Evolutionary conservation across 2,113 vertebrate genomes (phyloP).

Genomic region (Myiozetetes cayanensis): DNA sequence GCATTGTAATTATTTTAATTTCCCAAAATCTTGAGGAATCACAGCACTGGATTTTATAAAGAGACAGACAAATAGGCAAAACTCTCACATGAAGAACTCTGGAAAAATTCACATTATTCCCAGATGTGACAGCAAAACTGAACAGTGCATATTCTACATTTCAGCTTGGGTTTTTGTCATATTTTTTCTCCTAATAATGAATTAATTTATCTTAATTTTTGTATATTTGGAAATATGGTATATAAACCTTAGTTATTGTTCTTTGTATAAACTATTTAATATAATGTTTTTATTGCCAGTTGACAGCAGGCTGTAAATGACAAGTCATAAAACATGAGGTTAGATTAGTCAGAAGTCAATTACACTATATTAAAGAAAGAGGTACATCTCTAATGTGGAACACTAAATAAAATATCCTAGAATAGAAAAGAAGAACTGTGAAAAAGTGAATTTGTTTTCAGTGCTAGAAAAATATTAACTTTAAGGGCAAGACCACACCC

Average conservation of each 20-base stretch:
- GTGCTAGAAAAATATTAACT: background rate
- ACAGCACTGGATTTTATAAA: background rate
- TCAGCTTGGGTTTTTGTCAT: background rate
- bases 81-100: fast-evolving
- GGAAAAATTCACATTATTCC: background rate
- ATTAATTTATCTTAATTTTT: background rate
- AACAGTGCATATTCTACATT: background rate
- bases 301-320: background rate
- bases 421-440: background rate
- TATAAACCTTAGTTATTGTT: fast-evolving
- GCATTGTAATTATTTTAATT: background rate
- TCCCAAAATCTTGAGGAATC: background rate
- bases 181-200: background rate
- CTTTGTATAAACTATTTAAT: background rate
- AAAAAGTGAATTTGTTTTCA: background rate
- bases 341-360: background rate
- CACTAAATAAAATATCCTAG: background rate
- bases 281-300: background rate
- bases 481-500: background rate
- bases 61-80: background rate
- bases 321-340: background rate
- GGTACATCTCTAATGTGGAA: background rate
- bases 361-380: background rate
- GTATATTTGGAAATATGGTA: background rate
- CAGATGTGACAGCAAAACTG: background rate